Conservation (phyloP, 1,140 invertebrate species). For the Telenomus remus region DNA sequence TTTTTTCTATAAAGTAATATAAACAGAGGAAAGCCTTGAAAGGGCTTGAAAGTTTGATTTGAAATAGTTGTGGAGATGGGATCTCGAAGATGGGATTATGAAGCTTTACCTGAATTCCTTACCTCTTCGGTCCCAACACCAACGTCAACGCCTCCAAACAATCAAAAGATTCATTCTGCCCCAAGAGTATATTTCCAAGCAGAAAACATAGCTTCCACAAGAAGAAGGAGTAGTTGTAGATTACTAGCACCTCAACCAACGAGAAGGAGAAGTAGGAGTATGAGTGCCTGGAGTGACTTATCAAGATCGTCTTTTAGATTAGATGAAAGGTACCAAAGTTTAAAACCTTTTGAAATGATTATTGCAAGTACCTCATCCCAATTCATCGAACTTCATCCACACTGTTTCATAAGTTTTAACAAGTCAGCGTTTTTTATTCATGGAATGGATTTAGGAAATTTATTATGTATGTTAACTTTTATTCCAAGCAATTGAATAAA, state of each 20-base stretch:
- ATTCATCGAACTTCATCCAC: constrained; percentile 27
- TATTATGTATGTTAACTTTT: constrained; percentile 11
- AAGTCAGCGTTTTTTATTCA: not conserved
- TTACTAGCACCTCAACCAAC: constrained; percentile 69
- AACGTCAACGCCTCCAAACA: constrained; percentile 67
- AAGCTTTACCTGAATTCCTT: constrained; percentile 75
- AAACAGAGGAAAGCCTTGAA: constrained; percentile 59
- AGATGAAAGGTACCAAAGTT: constrained; percentile 82
- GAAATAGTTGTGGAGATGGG: constrained; percentile 70
- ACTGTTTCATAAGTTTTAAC: not conserved
- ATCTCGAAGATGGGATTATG: constrained; percentile 76
- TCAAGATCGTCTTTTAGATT: constrained; percentile 86
- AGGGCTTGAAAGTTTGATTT: constrained; percentile 65
- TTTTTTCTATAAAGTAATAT: constrained; percentile 22
- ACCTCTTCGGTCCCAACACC: constrained; percentile 68
- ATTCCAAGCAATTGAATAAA: constrained; percentile 14
- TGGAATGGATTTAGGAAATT: constrained; percentile 5
- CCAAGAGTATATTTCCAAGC: constrained; percentile 84
- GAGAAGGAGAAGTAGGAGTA: constrained; percentile 80
- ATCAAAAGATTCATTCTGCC: constrained; percentile 61
- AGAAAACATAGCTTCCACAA: constrained; percentile 77
- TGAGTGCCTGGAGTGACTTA: constrained; percentile 90
- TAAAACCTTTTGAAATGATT: constrained; percentile 13
- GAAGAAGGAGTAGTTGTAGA: constrained; percentile 77
- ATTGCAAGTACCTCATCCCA: constrained; percentile 11